Conservation (phyloP, 2,113 vertebrate genomes). For the Pholis gunnellus region DNA sequence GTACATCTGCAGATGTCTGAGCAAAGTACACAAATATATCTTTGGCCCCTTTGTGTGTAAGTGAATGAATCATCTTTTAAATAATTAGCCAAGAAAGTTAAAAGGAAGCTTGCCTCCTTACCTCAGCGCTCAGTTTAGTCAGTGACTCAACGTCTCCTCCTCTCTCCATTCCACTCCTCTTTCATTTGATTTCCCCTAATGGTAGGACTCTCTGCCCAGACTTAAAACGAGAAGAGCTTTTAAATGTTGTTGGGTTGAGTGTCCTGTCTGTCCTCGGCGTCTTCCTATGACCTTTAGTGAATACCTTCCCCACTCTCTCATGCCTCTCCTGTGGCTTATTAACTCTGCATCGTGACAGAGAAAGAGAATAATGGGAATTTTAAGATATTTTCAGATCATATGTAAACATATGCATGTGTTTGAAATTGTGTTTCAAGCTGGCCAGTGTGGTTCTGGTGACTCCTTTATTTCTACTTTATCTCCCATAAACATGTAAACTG, state of each 20-base stretch:
- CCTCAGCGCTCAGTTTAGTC: conserved; percentile 3
- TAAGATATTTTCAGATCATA: background rate
- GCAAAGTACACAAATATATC: conserved; percentile 4
- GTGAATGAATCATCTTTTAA: conserved; percentile 44
- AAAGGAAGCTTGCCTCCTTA: conserved; percentile 19
- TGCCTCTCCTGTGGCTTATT: conserved; percentile 23
- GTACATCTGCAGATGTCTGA: conserved; percentile 10
- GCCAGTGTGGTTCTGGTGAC: background rate
- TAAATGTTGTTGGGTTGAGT: conserved; percentile 13
- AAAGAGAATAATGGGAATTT: background rate
- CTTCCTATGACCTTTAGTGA: conserved; percentile 31
- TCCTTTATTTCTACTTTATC: background rate
- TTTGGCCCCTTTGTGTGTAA: conserved; percentile 3
- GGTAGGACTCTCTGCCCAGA: conserved; percentile 38
- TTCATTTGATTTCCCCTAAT: conserved; percentile 48
- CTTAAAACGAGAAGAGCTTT: conserved; percentile 21
- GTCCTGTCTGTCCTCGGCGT: conserved; percentile 22
- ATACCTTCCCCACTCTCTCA: conserved; percentile 41
- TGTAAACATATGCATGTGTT: background rate
- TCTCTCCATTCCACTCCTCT: conserved; percentile 31
- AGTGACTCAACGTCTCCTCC: conserved; percentile 55
- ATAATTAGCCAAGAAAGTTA: conserved; percentile 11
- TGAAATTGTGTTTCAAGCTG: background rate
- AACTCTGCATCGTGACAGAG: conserved; percentile 2
- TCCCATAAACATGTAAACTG: conserved; percentile 3